These are phyloP conservation scores for Bombus sibiricus DNA, from an alignment of 1,140 invertebrate species.

Conservation along the genomic window DNA sequence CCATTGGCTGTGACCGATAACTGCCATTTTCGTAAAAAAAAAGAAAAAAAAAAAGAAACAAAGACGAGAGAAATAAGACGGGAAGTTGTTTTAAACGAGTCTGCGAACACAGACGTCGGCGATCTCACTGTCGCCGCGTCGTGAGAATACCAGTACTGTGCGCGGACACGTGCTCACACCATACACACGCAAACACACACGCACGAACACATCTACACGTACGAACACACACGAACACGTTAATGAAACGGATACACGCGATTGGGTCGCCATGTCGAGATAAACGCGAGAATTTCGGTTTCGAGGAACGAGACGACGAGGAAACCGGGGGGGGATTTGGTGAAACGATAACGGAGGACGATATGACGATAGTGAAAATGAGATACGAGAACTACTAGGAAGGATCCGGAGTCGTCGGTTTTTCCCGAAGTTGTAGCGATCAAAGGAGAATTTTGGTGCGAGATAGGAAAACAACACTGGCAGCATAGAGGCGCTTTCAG, in stretches of 20 bases:
- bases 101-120: neutral
- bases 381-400: neutral
- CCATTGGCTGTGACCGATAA: conserved; percentile 83
- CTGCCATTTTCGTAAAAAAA: conserved; percentile 82
- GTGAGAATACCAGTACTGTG: conserved; percentile 1
- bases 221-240: neutral
- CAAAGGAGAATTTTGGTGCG: neutral
- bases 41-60: conserved; percentile 59
- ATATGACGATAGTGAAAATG: neutral
- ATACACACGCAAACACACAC: neutral
- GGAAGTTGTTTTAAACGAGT: conserved; percentile 25
- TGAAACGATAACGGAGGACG: neutral
- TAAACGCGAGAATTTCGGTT: conserved; percentile 4
- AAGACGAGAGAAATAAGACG: conserved; percentile 57
- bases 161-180: neutral
- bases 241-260: neutral
- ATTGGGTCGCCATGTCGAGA: neutral
- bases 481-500: neutral
- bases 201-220: neutral
- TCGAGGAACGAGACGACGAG: conserved; percentile 2
- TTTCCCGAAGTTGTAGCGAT: neutral
- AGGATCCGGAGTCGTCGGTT: neutral
- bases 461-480: neutral
- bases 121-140: neutral
- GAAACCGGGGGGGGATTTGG: neutral